Conservation (phyloP, 2,888 invertebrate species). For the Caradrina kadenii region DNA sequence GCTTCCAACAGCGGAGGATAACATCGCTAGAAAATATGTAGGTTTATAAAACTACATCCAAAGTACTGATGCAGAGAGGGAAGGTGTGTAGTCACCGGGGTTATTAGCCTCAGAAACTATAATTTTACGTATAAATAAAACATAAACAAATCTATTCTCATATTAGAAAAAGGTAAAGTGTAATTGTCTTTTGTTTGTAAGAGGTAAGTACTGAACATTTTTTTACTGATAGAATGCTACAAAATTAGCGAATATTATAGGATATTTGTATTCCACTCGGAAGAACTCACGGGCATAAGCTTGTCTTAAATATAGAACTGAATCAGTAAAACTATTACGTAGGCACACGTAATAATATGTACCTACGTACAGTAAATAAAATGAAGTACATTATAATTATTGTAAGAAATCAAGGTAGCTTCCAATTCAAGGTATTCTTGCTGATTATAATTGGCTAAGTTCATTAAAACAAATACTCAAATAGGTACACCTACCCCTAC, state of each 20-base stretch:
- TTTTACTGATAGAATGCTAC: too few species aligned
- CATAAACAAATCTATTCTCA: background rate
- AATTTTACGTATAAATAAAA: constrained; percentile 1
- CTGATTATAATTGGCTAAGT: background rate
- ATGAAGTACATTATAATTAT: too few species aligned
- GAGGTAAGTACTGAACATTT: too few species aligned
- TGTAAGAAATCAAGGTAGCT: too few species aligned
- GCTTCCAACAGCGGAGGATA: constrained; percentile 35
- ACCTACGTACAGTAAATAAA: too few species aligned
- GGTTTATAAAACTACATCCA: constrained; percentile 41
- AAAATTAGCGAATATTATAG: too few species aligned
- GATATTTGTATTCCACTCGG: too few species aligned
- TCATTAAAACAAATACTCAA: background rate
- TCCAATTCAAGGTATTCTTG: background rate
- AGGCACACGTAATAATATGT: too few species aligned
- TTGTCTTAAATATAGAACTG: too few species aligned
- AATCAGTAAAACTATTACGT: background rate
- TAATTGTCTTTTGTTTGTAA: too few species aligned
- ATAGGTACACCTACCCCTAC: background rate
- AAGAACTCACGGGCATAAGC: too few species aligned
- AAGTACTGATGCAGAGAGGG: background rate
- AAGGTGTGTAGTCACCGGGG: background rate
- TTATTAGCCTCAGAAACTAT: constrained; percentile 2
- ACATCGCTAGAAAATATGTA: constrained; percentile 49
- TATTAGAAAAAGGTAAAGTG: too few species aligned